Conservation (phyloP, 1,140 invertebrate genomes). For the Orius insidiosus region DNA sequence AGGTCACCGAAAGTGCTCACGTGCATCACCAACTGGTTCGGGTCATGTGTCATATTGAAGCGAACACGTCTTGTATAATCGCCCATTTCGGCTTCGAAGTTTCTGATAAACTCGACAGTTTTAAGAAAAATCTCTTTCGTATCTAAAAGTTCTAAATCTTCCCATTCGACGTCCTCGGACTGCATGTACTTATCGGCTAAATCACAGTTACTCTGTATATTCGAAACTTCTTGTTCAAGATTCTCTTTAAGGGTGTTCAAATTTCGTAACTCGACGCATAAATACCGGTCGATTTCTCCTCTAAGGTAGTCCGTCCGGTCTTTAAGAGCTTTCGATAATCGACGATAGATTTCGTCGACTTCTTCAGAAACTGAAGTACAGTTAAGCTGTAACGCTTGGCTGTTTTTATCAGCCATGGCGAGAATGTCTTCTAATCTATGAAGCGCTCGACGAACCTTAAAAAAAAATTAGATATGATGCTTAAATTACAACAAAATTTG, state of each 20-base stretch:
- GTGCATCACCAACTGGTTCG: slow-evolving; percentile 71
- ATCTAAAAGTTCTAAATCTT: slow-evolving; percentile 76
- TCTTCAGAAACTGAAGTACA: slow-evolving; percentile 73
- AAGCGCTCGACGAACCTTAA: slow-evolving; percentile 54
- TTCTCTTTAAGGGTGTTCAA: slow-evolving; percentile 78
- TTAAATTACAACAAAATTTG: neutral
- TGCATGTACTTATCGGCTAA: slow-evolving; percentile 87
- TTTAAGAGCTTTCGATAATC: slow-evolving; percentile 77
- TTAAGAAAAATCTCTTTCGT: slow-evolving; percentile 88
- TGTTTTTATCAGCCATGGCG: slow-evolving; percentile 68
- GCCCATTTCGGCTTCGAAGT: slow-evolving; percentile 79
- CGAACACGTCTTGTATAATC: slow-evolving; percentile 72
- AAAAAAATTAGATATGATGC: neutral
- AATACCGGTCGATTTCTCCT: slow-evolving; percentile 61
- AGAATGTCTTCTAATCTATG: slow-evolving; percentile 73
- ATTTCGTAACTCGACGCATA: slow-evolving; percentile 46
- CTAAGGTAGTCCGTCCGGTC: slow-evolving; percentile 76
- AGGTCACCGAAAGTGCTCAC: slow-evolving; percentile 68
- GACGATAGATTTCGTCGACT: slow-evolving; percentile 77
- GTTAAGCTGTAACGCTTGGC: slow-evolving; percentile 64
- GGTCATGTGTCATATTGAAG: slow-evolving; percentile 72
- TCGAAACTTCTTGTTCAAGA: slow-evolving; percentile 77
- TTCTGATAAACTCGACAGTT: slow-evolving; percentile 82
- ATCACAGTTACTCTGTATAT: slow-evolving; percentile 86
- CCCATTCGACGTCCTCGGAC: slow-evolving; percentile 62